phyloP scores from a whole-genome alignment of 2,113 vertebrate species.

The Solenodon paradoxus region DNA sequence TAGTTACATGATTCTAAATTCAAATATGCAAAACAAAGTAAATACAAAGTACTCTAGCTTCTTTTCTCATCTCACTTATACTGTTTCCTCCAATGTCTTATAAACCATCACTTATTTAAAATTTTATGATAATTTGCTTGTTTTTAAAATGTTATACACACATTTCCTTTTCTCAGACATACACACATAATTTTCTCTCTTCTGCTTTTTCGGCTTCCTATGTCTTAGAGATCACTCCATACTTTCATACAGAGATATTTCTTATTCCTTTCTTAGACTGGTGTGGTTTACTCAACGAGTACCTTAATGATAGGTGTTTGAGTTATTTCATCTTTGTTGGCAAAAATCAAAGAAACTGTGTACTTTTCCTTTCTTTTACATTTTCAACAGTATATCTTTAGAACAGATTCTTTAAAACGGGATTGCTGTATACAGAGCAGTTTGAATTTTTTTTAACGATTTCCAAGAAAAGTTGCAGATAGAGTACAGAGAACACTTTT shows the following conservation, averaged over 20 bases:
- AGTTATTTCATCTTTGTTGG: not conserved
- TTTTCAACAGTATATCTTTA: constrained; percentile 13
- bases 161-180: not conserved
- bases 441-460: not conserved
- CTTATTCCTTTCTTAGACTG: not conserved
- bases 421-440: not conserved
- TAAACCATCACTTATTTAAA: not conserved
- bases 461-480: not conserved
- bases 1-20: not conserved
- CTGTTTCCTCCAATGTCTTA: not conserved
- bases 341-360: not conserved
- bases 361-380: not conserved
- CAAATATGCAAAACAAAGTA: not conserved
- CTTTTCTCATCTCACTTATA: not conserved
- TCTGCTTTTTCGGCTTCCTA: not conserved
- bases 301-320: not conserved
- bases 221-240: not conserved
- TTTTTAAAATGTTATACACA: not conserved
- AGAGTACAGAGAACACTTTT: not conserved
- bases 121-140: not conserved
- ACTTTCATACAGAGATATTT: not conserved
- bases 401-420: constrained; percentile 27
- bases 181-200: not conserved
- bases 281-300: not conserved
- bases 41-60: not conserved